Evolutionary conservation across 1,140 invertebrate genomes (phyloP), one percentile per base, ranked within the genome.

Genomic region (Epicauta chinensis): DNA sequence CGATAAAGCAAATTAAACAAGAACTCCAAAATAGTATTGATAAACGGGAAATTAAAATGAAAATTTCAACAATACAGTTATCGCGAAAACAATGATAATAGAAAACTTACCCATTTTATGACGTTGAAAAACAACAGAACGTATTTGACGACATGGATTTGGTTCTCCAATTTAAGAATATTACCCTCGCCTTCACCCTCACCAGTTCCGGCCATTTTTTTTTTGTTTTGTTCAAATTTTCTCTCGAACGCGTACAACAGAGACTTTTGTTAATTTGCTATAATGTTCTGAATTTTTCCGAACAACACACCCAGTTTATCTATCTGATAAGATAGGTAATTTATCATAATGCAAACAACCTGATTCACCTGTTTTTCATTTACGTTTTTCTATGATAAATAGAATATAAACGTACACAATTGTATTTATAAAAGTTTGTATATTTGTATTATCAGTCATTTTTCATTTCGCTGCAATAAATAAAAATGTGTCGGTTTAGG

Each of bases 71-170:
- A n/a, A n/a, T n/a, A n/a, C n/a, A n/a, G n/a, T n/a, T n/a, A n/a
- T n/a, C n/a, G n/a, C n/a, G n/a, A 23, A 7, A 23, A 23, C 23
- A 23, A 23, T 5, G 23, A 23, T 23, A 23, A 23, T 23, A 23
- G 7, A 34, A 9, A 16, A 69, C 68, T 66, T 54, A 70, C 68
- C 61, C 65, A 64, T 51, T 53, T 45, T 15, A 69, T 58, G n/a
- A 62, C 56, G 50, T 70, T 70, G 30, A 56, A 61, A 44, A 68
- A 68, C 6, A 70, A 38, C 29, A 70, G 29, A 23, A 65, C 52
- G 55, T 67, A 70, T 56, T 69, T 70, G 42, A 70, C 43, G 16
- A 63, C 58, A 1, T 57, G 56, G 45, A 70, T 70, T 40, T 68
- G 65, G 47, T 67, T 65, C 35, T 64, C 65, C 52, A 70, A 56